Percentiles rank a stretch among this genome's conserved stretches.
These are phyloP conservation scores for Zootermopsis nevadensis DNA, from an alignment of 2,888 invertebrate species.

Conservation along the genomic window DNA sequence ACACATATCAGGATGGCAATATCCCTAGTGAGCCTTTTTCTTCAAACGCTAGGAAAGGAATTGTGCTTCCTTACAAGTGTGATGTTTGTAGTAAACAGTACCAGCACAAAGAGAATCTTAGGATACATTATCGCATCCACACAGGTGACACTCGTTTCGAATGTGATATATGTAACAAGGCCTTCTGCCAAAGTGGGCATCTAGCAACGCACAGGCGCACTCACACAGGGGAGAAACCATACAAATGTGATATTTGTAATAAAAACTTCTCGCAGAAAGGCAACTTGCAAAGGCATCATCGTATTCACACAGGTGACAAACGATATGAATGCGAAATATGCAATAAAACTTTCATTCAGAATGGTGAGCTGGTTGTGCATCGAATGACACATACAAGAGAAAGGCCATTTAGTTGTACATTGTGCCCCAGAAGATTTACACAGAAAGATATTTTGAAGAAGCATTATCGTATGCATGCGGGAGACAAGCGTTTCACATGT, in stretches of 20 bases:
- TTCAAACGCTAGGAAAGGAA: not conserved
- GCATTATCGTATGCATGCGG: not conserved
- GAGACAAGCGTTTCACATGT: not conserved
- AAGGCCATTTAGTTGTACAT: not conserved
- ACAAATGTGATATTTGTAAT: slow-evolving; percentile 33
- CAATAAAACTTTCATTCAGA: slow-evolving; percentile 26
- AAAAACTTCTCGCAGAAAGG: slow-evolving; percentile 35
- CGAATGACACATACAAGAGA: slow-evolving; percentile 2
- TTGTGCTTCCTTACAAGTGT: not conserved
- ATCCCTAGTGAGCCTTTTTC: not conserved
- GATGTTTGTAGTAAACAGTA: not conserved
- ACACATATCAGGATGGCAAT: not conserved
- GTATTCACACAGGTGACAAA: slow-evolving; percentile 38
- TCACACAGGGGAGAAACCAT: slow-evolving; percentile 45
- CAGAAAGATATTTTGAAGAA: slow-evolving; percentile 10
- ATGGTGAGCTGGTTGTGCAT: slow-evolving; percentile 30
- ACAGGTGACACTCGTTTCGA: slow-evolving; percentile 9
- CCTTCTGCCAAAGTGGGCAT: slow-evolving; percentile 21
- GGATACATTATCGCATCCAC: slow-evolving; percentile 18
- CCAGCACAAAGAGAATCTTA: slow-evolving; percentile 4
- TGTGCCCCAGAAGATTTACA: not conserved
- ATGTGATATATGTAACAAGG: slow-evolving; percentile 32
- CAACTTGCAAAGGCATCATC: slow-evolving; percentile 18
- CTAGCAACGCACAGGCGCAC: slow-evolving; percentile 26
- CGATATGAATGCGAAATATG: slow-evolving; percentile 31